Percentiles rank a stretch among this genome's conserved stretches.
Conservation (phyloP, 2,888 invertebrate genomes). For the Agriopis leucophaearia region DNA sequence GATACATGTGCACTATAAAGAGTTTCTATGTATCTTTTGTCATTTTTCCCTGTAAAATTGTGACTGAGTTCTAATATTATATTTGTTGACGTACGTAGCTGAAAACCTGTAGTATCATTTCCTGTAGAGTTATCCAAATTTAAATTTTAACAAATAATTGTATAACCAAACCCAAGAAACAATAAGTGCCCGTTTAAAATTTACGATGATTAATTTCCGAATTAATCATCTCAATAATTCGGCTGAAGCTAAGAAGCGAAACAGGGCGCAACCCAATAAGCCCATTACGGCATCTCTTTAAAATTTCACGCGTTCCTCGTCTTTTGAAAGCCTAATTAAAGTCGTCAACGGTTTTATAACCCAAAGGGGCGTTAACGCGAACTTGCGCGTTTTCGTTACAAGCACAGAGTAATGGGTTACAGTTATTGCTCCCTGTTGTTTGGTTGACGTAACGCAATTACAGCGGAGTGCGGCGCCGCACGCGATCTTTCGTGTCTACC, state of each 20-base stretch:
- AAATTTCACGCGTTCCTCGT: constrained; percentile 46
- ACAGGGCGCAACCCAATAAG: constrained; percentile 39
- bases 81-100: no score
- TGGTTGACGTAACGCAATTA: constrained; percentile 68
- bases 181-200: not conserved
- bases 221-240: constrained; percentile 21
- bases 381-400: constrained; percentile 58
- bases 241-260: constrained; percentile 33
- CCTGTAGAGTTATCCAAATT: no score
- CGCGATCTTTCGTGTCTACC: constrained; percentile 64
- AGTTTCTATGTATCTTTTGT: no score
- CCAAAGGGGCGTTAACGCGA: constrained; percentile 57
- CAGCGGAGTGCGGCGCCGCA: constrained; percentile 58
- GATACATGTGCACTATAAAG: no score
- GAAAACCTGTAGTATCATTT: no score
- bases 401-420: constrained; percentile 60
- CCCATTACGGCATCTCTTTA: constrained; percentile 45
- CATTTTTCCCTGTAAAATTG: no score
- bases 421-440: constrained; percentile 66
- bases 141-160: no score
- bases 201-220: constrained; percentile 17
- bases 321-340: constrained; percentile 51
- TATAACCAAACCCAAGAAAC: not conserved
- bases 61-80: no score
- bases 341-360: constrained; percentile 52